These are phyloP conservation scores for Chelonus formosanus DNA, from an alignment of 2,888 invertebrate species.

Conservation along the genomic window DNA sequence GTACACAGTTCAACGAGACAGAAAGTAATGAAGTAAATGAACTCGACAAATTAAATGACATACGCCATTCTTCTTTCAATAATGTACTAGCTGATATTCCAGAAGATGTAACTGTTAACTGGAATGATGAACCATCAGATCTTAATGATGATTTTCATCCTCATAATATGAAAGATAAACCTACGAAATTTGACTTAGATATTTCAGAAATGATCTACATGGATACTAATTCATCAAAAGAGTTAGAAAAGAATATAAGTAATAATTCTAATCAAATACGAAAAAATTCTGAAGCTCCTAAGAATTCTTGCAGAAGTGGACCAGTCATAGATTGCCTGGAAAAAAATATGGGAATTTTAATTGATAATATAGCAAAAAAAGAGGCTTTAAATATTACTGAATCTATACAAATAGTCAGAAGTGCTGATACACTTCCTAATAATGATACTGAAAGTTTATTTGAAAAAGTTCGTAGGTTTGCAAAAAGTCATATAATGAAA, in stretches of 20 bases:
- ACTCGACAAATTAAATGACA: no score
- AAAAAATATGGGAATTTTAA: conserved; percentile 66
- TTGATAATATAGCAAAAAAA: conserved; percentile 69
- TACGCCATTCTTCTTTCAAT: conserved; percentile 33
- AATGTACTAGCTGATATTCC: conserved; percentile 38
- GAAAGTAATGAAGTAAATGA: conserved; percentile 33
- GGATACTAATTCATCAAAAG: conserved; percentile 62
- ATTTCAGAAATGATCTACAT: conserved; percentile 49
- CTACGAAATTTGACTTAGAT: conserved; percentile 57
- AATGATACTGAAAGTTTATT: conserved; percentile 63
- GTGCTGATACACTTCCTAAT: conserved; percentile 31
- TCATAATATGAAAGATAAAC: conserved; percentile 48
- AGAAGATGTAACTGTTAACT: conserved; percentile 28
- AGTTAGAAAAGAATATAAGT: conserved; percentile 56
- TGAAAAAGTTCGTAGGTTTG: conserved; percentile 70
- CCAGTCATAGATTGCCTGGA: conserved; percentile 48
- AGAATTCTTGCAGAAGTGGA: conserved; percentile 23
- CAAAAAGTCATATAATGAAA: conserved; percentile 71
- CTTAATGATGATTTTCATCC: conserved; percentile 30
- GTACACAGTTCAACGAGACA: conserved; percentile 43
- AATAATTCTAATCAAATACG: no score
- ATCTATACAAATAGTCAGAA: conserved; percentile 66
- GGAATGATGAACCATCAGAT: background rate
- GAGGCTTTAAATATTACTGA: conserved; percentile 70
- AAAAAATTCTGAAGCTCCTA: conserved; percentile 8